Evolutionary conservation across 2,888 invertebrate genomes (phyloP).

Genomic region (Phaonia tiefii): DNA sequence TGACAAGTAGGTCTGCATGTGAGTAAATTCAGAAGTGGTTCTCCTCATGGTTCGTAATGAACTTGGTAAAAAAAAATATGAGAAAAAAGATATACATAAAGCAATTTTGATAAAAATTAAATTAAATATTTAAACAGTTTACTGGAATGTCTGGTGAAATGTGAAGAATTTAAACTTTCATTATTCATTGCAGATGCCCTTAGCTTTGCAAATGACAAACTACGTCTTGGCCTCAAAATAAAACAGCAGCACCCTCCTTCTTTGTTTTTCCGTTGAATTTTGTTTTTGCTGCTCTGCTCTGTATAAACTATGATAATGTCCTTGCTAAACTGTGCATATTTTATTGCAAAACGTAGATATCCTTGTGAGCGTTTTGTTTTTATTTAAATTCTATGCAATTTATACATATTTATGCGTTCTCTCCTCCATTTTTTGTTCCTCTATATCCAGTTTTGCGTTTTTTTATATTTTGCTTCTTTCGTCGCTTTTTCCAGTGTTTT

Average conservation of each 20-base stretch:
- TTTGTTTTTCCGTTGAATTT: not conserved
- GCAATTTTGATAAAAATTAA: too few relatives aligned
- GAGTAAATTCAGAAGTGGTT: not conserved
- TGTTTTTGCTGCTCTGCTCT: not conserved
- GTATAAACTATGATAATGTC: conserved; percentile 29
- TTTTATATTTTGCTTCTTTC: not conserved
- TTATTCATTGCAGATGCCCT: too few relatives aligned
- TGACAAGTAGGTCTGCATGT: not conserved
- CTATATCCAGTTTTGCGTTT: not conserved
- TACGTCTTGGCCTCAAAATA: not conserved
- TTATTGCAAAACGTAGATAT: conserved; percentile 36
- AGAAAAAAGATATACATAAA: not conserved
- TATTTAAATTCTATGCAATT: conserved; percentile 39
- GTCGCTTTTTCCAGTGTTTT: not conserved
- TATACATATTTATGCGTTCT: conserved; percentile 33
- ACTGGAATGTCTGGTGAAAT: too few relatives aligned
- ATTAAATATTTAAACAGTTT: not conserved
- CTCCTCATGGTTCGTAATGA: too few relatives aligned
- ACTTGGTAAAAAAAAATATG: not conserved
- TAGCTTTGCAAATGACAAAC: not conserved
- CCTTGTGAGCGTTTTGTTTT: conserved; percentile 18
- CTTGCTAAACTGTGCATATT: conserved; percentile 39
- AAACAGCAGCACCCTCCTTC: not conserved
- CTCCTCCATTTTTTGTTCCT: not conserved
- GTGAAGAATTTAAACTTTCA: too few relatives aligned